phyloP scores from a whole-genome alignment of 2,888 invertebrate genomes.

The Pteria penguin region DNA sequence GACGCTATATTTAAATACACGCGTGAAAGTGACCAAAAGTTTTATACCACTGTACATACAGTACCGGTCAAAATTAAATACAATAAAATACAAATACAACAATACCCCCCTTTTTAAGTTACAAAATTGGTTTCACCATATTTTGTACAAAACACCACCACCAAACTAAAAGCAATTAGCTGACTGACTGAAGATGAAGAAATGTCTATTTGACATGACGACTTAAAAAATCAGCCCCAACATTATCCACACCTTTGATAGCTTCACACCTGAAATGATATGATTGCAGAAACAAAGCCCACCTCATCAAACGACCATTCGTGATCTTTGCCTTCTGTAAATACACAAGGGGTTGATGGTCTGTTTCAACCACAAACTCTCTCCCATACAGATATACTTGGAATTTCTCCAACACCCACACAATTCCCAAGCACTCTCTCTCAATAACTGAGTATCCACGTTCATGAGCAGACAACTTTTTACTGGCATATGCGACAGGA shows the following conservation, averaged over 20 bases:
- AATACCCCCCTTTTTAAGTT: constrained; percentile 11
- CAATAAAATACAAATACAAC: too few relatives aligned
- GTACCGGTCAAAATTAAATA: too few relatives aligned
- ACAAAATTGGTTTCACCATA: constrained; percentile 8
- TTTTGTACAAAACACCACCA: not conserved
- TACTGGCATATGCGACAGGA: constrained; percentile 53
- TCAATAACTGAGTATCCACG: constrained; percentile 49
- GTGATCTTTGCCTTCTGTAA: constrained; percentile 41
- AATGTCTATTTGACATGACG: not conserved
- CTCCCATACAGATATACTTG: constrained; percentile 46
- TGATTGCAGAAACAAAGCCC: constrained; percentile 45
- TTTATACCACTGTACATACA: too few relatives aligned
- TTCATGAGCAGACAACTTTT: constrained; percentile 46
- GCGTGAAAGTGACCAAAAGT: too few relatives aligned
- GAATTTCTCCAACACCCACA: constrained; percentile 49
- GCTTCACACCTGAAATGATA: constrained; percentile 27
- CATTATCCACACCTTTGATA: constrained; percentile 44
- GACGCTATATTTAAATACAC: too few relatives aligned
- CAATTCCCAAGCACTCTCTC: constrained; percentile 51
- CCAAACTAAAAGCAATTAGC: too few relatives aligned
- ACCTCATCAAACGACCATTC: constrained; percentile 50
- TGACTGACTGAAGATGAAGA: too few relatives aligned
- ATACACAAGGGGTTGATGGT: constrained; percentile 49
- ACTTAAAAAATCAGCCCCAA: constrained; percentile 32
- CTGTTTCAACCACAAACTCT: constrained; percentile 50